Evolutionary conservation across 1,140 invertebrate genomes (phyloP).

Genomic region (Helicoverpa armigera): DNA sequence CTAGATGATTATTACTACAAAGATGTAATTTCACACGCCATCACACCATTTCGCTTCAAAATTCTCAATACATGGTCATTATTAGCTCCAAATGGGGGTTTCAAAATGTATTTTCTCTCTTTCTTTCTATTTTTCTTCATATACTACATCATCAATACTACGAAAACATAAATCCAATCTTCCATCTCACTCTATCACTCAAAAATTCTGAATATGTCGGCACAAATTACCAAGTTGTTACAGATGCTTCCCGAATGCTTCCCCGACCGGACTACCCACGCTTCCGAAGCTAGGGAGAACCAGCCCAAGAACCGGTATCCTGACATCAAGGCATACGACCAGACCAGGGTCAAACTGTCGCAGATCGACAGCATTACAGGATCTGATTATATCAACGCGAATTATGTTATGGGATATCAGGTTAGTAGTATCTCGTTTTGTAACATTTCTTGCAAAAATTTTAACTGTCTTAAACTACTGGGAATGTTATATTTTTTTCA

Average conservation of each 20-base stretch:
- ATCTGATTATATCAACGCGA: conserved; percentile 97
- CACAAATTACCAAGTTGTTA: conserved; percentile 68
- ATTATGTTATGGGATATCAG: conserved; percentile 96
- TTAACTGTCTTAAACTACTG: too few species aligned
- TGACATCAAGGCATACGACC: conserved; percentile 97
- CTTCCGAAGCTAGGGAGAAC: conserved; percentile 96
- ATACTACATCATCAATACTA: too few species aligned
- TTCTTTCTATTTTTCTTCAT: too few species aligned
- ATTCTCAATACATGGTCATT: too few species aligned
- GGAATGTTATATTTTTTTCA: too few species aligned
- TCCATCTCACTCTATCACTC: too few species aligned
- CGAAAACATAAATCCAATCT: too few species aligned
- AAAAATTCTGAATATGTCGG: not conserved
- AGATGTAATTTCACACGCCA: too few species aligned
- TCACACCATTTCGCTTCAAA: too few species aligned
- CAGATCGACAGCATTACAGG: conserved; percentile 92
- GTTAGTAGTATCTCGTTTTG: conserved; percentile 59
- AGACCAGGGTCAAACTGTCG: conserved; percentile 94
- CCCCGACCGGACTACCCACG: conserved; percentile 94
- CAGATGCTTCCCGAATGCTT: conserved; percentile 94
- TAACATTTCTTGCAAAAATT: not conserved
- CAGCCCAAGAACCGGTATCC: conserved; percentile 95
- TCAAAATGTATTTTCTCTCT: too few species aligned
- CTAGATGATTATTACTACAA: too few species aligned
- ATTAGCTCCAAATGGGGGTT: too few species aligned